Conservation (phyloP, 2,797 vertebrate species). For the Rhinophrynus dorsalis region DNA sequence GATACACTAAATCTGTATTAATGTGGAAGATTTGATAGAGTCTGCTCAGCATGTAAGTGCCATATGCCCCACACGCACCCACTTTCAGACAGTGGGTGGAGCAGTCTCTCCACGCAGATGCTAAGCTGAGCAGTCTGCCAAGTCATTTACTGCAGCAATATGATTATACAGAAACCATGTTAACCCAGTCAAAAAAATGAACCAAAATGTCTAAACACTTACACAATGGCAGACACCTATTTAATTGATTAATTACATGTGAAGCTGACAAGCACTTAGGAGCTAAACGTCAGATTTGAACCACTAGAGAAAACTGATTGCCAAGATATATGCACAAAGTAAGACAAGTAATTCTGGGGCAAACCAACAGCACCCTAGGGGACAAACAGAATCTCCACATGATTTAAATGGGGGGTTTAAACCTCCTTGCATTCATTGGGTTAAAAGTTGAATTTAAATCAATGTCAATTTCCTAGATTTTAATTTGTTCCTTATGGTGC, state of each 20-base stretch:
- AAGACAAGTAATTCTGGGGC: too few relatives aligned
- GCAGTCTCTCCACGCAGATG: neutral
- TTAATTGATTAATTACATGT: neutral
- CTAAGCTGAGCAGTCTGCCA: too few relatives aligned
- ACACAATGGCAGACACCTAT: neutral
- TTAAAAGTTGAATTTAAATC: too few relatives aligned
- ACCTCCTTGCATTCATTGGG: too few relatives aligned
- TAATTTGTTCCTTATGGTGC: too few relatives aligned
- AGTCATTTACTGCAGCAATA: neutral
- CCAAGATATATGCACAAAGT: too few relatives aligned
- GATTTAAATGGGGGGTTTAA: too few relatives aligned
- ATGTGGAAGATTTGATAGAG: constrained; percentile 25
- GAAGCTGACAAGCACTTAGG: neutral
- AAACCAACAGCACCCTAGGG: too few relatives aligned
- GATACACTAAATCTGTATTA: constrained; percentile 16
- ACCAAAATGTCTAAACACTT: neutral
- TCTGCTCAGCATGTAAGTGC: constrained; percentile 7
- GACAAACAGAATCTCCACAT: too few relatives aligned
- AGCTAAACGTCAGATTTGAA: neutral
- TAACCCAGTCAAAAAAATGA: neutral
- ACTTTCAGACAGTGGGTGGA: neutral
- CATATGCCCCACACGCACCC: constrained; percentile 6
- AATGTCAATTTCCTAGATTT: too few relatives aligned
- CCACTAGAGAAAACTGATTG: neutral
- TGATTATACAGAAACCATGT: neutral